Percentiles rank a stretch among this genome's conserved stretches.
Conservation (phyloP, 2,888 invertebrate genomes). For the Chalcis sispes region DNA sequence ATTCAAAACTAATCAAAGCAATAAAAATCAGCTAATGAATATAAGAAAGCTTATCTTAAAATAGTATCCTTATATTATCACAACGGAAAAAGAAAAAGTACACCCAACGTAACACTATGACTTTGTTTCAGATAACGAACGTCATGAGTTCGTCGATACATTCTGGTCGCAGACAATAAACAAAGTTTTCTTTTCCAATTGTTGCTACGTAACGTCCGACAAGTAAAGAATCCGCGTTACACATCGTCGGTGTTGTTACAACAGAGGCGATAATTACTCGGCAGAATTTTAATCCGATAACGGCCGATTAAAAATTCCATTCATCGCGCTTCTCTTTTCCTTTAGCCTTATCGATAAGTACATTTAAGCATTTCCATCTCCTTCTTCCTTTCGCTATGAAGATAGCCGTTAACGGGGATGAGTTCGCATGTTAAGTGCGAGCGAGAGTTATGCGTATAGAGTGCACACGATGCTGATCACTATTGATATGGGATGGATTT, state of each 20-base stretch:
- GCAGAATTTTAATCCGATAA: constrained; percentile 70
- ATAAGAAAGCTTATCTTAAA: neutral
- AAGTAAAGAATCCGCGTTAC: constrained; percentile 12
- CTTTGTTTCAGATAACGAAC: constrained; percentile 24
- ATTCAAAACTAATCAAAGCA: constrained; percentile 32
- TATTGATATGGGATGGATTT: neutral
- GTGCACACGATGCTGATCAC: neutral
- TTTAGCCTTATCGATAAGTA: constrained; percentile 62
- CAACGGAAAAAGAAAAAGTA: constrained; percentile 30
- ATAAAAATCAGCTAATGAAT: constrained; percentile 40
- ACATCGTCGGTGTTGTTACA: neutral
- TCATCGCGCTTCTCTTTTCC: constrained; percentile 57
- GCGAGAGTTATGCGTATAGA: constrained; percentile 36
- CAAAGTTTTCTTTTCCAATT: constrained; percentile 37
- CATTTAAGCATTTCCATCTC: constrained; percentile 60
- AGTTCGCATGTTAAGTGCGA: constrained; percentile 46
- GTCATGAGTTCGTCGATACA: neutral
- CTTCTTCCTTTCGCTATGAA: constrained; percentile 58
- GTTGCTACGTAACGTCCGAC: constrained; percentile 39
- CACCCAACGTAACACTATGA: constrained; percentile 38
- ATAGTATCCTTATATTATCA: neutral
- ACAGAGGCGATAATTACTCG: constrained; percentile 68
- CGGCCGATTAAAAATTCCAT: constrained; percentile 72
- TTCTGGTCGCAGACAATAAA: constrained; percentile 23
- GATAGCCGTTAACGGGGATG: constrained; percentile 55